Evolutionary conservation across 2,888 invertebrate genomes (phyloP), one percentile per base, ranked within the genome.

Genomic region (Cylloceria caligata): DNA sequence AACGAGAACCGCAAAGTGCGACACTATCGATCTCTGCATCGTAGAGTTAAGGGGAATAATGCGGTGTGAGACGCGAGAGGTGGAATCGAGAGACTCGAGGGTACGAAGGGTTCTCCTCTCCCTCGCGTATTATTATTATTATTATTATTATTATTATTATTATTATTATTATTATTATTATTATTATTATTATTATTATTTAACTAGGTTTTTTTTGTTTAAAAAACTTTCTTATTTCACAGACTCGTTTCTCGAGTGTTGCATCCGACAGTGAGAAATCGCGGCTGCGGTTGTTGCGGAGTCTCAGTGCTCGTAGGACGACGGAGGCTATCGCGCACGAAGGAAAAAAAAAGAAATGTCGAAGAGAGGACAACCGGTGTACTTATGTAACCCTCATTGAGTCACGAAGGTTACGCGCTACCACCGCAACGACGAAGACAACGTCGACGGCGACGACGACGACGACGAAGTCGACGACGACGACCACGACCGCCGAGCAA

Each of bases 1-100:
- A 80, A 62, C 80, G 85, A 84, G 86, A 73, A 85, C 86, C 86
- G 82, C 87, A 87, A 84, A 86, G 84, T 83, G 84, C 83, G 79
- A 74, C 83, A 79, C 80, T 80, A 84, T 86, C 86, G 86, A 87
- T 86, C 83, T 86, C 83, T 49, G 73, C 84, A 75, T 83, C 83
- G 76, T 81, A 81, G 81, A 83, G 80, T 88, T 86, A 86, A 83
- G 77, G 49, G 74, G 75, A 55, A 84, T 81, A 36, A 72, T 49
- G 68, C 72, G 76, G 65, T 76, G 78, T 16, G 81, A 55, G 36
- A 80, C 60, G 9, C 30, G 80, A 16, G 47, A 64, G 30, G 72
- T n/a, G 39, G 39, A n/a, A 11, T 34, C 0, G 24, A 49, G 42
- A 27, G 4, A 13, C 34, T 52, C 68, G 57, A 19, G 30, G 57